Base-by-base conservation (phyloP, 2,888 invertebrate genomes). In the Syrphus vitripennis region DNA sequence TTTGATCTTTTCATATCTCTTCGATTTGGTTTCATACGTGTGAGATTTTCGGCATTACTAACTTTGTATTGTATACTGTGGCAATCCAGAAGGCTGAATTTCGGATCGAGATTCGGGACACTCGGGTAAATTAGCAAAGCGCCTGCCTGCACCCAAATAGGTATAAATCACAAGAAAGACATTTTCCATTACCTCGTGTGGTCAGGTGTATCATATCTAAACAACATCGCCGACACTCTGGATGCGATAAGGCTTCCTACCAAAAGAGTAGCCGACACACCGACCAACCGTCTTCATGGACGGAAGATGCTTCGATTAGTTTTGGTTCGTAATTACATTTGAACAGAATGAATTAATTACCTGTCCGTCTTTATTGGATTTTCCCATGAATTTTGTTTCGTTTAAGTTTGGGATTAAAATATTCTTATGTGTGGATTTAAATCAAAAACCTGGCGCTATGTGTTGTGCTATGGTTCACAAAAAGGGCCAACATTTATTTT, bases 141-240 rank as follows among this genome's bases (percentile, higher is more conserved):
- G 86, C 86, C 86, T 86, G 65, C 42, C 42, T 65, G 82, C 86
- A 82, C 74, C 86, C 69, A 78, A 78, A 82, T 74, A 59, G 21
- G 19, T 59, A 86, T 86, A 86, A 86, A 86, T 86, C 86, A 86
- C 77, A 50, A 69, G 48, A 81, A 70, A 70, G 86, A 86, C 86
- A 86, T 77, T 78, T 86, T 74, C 77, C 82, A 86, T 86, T 86
- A 86, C 69, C 69, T 82, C 72, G 77, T 86, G 86, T 86, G 86
- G 86, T 86, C 86, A 86, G 86, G 86, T 86, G 86, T 86, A 86
- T 86, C 82, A 78, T 82, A 86, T 86, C 86, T 82, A 65, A 86
- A 86, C 86, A 86, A 42, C 86, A 82, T 86, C 77, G 70, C 86
- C 86, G 77, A 86, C 86, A 86, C 86, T 82, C 19, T 74, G 72